Percentiles rank a stretch among this genome's conserved stretches.
Evolutionary conservation across 2,888 invertebrate species (phyloP).

Genomic region (Spatulosminthurus flaviceps): DNA sequence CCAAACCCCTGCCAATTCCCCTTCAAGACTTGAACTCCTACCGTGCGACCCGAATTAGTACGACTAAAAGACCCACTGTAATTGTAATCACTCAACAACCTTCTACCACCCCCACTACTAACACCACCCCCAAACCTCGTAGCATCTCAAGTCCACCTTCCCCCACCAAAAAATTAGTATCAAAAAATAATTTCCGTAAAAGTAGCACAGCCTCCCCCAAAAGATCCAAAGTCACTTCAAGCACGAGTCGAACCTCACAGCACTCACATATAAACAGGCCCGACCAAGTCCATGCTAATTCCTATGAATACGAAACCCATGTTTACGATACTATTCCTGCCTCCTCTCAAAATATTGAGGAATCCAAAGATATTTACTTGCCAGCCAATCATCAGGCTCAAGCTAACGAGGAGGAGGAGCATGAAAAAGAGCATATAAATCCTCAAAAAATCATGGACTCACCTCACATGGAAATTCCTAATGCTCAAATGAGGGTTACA

Average conservation of each 20-base stretch:
- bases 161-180: neutral
- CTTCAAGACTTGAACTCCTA: slow-evolving; percentile 45
- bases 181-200: slow-evolving; percentile 43
- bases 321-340: too few relatives aligned
- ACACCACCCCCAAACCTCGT: neutral
- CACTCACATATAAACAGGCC: neutral
- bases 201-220: slow-evolving; percentile 15
- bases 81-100: neutral
- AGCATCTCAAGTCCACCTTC: neutral
- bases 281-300: neutral
- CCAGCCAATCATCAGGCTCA: too few relatives aligned
- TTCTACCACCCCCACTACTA: neutral
- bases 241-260: too few relatives aligned
- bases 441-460: too few relatives aligned
- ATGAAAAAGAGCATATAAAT: too few relatives aligned
- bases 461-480: too few relatives aligned
- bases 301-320: too few relatives aligned
- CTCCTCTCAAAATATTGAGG: too few relatives aligned
- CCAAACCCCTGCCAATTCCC: slow-evolving; percentile 43
- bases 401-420: too few relatives aligned
- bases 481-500: too few relatives aligned
- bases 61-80: slow-evolving; percentile 30
- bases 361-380: too few relatives aligned
- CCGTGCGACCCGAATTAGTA: slow-evolving; percentile 47
- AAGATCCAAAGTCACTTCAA: too few relatives aligned